Conservation (phyloP, 1,140 invertebrate species). For the Bombus difficillimus region DNA sequence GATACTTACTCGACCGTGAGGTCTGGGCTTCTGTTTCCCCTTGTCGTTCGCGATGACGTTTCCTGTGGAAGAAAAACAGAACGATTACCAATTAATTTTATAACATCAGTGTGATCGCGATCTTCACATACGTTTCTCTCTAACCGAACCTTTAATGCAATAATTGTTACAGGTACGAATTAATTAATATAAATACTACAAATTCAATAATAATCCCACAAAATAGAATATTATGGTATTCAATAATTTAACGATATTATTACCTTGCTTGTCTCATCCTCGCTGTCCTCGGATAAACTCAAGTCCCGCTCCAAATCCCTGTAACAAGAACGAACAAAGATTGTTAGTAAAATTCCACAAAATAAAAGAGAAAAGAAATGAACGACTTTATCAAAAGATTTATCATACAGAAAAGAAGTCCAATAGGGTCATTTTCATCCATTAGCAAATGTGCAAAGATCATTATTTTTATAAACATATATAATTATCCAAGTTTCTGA, state of each 20-base stretch:
- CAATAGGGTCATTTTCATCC: background rate
- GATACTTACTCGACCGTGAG: constrained; percentile 76
- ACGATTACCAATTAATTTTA: constrained; percentile 29
- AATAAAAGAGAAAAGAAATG: too few relatives aligned
- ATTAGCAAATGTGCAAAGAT: background rate
- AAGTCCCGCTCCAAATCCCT: constrained; percentile 85
- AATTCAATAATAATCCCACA: background rate
- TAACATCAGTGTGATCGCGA: background rate
- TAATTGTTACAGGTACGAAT: background rate
- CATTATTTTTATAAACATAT: too few relatives aligned
- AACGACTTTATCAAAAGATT: background rate
- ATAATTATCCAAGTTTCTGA: too few relatives aligned
- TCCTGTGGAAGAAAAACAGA: constrained; percentile 58
- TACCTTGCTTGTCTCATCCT: constrained; percentile 80
- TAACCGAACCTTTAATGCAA: too few relatives aligned
- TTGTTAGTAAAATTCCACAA: background rate
- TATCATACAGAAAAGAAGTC: too few relatives aligned
- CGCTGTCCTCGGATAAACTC: constrained; percentile 85
- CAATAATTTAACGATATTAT: background rate
- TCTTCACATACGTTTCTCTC: too few relatives aligned
- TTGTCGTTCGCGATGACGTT: constrained; percentile 63
- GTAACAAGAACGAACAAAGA: constrained; percentile 43
- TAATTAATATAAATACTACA: background rate
- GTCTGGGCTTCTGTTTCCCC: constrained; percentile 72
- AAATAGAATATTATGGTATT: background rate